Base-by-base conservation (phyloP, 2,797 vertebrate species). In the Channa striata region DNA sequence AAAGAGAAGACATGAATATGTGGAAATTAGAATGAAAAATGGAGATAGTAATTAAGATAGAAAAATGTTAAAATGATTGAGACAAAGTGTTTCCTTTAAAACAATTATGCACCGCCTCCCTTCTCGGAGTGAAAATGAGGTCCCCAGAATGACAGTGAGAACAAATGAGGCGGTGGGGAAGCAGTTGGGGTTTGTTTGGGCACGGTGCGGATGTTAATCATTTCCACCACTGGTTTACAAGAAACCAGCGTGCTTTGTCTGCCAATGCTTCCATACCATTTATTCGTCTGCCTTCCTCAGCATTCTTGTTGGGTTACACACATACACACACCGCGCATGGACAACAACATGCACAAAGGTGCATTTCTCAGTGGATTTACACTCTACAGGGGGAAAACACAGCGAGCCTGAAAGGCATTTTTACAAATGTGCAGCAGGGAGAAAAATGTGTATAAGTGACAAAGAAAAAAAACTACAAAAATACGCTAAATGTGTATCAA, bases 201-300 rank as follows among this genome's bases (percentile, higher is more conserved):
- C 78, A 89, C 43, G 36, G 68, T 37, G 69, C 21, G 62, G 85
- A 83, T 76, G 84, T 89, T 89, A 90, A 91, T 91, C 82, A 83
- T 87, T 85, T 89, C 86, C 88, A 85, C 75, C 80, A 42, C 64
- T 71, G 65, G 78, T 86, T 90, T 90, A 90, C 84, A 87, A 80
- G 81, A 87, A 66, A 77, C 50, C 89, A 79, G 83, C 84, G 59
- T 74, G 88, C 72, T 76, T 53, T 50, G 84, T 87, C 87, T 89
- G 83, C 72, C 67, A 67, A 20, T 36, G 37, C 79, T 67, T 60
- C 63, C n/a, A 53, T 57, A 57, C 44, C 54, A 54, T 80, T 74
- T 81, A 84, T 88, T 89, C 88, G 72, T 46, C 58, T 52, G 6
- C 49, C 30, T 70, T 84, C 77, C 78, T 88, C 84, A 82, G 71